Evolutionary conservation across 1,140 invertebrate genomes (phyloP), one percentile per base, ranked within the genome.

Genomic region (Drosophila littoralis): DNA sequence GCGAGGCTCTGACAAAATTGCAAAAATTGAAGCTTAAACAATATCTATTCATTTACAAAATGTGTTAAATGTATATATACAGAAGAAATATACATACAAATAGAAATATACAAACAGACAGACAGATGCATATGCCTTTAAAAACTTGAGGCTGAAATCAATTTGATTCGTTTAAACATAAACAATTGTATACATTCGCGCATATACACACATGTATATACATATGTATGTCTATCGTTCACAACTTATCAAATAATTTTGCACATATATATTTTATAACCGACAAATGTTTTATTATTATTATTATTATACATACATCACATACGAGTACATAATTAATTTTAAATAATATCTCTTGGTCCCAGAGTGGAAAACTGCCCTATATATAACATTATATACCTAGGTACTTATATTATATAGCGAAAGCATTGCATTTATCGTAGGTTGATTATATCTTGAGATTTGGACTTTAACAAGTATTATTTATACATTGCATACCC

Each of bases 141-240:
- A 65, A 52, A 38, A 64, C 42, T 73, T 76, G 74, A 76, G 74
- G 74, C 74, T 73, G 50, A 76, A 67, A 50, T 67, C 42, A 36
- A 51, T 72, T 60, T 13, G 46, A 57, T 58, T 67, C 57, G 10
- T 67, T 67, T 57, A 73, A 50, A 61, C 38, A 51, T 32, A 45
- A 17, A 43, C 65, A 46, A 38, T 45, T 50, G 15, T 45, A 66
- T 51, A 51, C 59, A 55, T 71, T 52, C 42, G 38, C 51, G 55
- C 38, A 61, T 67, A 66, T 13, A 55, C 12, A 60, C 22, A 60
- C 40, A 60, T 54, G 35, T 50, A 65, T 52, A 65, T 35, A 55
- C 13, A 54, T 28, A 22, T 22, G 2, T 35, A 42, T 67, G 7
- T 5, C 28, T 35, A 13, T 33, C 12, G 6, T 48, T 28, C 55